Conservation (phyloP, 2,113 vertebrate genomes). For the Mustela nigripes region DNA sequence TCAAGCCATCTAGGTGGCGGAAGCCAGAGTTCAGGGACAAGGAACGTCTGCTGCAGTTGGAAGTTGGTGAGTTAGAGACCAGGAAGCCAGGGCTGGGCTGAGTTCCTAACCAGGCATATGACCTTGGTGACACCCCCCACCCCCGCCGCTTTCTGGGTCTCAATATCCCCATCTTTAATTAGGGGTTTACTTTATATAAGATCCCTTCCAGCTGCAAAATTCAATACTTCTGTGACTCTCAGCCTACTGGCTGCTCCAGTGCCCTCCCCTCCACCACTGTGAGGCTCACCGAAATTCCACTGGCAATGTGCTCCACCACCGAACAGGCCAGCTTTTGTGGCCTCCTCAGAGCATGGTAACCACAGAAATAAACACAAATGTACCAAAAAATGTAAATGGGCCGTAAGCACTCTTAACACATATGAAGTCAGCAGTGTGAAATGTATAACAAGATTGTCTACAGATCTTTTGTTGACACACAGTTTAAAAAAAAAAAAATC, state of each 20-base stretch:
- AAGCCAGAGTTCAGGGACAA: not conserved
- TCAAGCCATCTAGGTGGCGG: not conserved
- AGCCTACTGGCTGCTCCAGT: not conserved
- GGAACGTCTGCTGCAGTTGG: not conserved
- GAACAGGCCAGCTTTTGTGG: slow-evolving; percentile 54
- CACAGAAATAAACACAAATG: slow-evolving; percentile 65
- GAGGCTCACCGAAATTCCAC: slow-evolving; percentile 26
- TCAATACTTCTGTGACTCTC: not conserved
- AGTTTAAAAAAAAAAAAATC: not conserved
- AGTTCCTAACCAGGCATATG: not conserved
- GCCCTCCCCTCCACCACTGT: not conserved
- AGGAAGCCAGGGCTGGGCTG: not conserved
- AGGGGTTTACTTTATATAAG: not conserved
- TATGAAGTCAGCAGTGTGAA: slow-evolving; percentile 50
- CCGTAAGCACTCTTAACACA: not conserved
- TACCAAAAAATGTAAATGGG: not conserved
- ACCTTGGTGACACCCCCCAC: not conserved
- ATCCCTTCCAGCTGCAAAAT: slow-evolving; percentile 1
- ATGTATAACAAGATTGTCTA: not conserved
- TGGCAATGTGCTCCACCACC: rapidly evolving
- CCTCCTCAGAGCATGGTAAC: not conserved
- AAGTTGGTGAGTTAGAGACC: not conserved
- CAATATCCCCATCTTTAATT: not conserved
- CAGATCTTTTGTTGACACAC: slow-evolving; percentile 46
- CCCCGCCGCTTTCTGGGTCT: not conserved